Evolutionary conservation across 2,888 invertebrate species (phyloP).

Genomic region (Eulithis testata): DNA sequence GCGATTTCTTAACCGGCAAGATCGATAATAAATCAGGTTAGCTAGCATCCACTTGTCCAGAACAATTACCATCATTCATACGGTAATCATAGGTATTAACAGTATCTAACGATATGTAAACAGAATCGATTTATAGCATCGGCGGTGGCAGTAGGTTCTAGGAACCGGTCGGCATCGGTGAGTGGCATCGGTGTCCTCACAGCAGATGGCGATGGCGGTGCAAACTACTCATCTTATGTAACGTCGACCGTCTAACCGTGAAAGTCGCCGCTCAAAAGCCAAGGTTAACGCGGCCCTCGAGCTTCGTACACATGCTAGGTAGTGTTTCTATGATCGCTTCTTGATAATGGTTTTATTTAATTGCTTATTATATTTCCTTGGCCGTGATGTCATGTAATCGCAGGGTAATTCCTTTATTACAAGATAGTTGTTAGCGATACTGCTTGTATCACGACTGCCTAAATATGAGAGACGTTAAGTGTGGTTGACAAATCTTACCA

Average conservation of each 20-base stretch:
- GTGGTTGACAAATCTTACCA: slow-evolving; percentile 24
- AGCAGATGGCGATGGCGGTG: slow-evolving; percentile 56
- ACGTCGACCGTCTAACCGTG: slow-evolving; percentile 81
- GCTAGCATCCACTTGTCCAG: slow-evolving; percentile 33
- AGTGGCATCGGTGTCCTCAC: slow-evolving; percentile 73
- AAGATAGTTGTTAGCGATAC: slow-evolving; percentile 35
- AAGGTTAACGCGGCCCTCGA: slow-evolving; percentile 81
- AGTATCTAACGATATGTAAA: slow-evolving; percentile 41
- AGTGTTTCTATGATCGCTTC: slow-evolving; percentile 68
- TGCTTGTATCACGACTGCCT: slow-evolving; percentile 43
- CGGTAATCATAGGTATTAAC: slow-evolving; percentile 39
- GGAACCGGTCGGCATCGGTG: slow-evolving; percentile 71
- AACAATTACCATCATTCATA: slow-evolving; percentile 38
- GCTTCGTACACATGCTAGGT: slow-evolving; percentile 70
- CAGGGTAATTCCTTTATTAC: slow-evolving; percentile 55
- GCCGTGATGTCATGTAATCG: slow-evolving; percentile 73
- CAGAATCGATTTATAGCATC: slow-evolving; percentile 41
- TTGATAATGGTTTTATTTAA: slow-evolving; percentile 57
- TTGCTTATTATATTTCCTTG: slow-evolving; percentile 68
- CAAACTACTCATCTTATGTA: slow-evolving; percentile 76
- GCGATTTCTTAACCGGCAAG: not conserved
- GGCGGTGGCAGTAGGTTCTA: slow-evolving; percentile 44
- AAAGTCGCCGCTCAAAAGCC: slow-evolving; percentile 84
- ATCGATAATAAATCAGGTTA: slow-evolving; percentile 30
- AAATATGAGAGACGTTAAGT: slow-evolving; percentile 35